These are phyloP conservation scores for Drosophila baimaii DNA, from an alignment of 1,140 invertebrate species.

Conservation along the genomic window DNA sequence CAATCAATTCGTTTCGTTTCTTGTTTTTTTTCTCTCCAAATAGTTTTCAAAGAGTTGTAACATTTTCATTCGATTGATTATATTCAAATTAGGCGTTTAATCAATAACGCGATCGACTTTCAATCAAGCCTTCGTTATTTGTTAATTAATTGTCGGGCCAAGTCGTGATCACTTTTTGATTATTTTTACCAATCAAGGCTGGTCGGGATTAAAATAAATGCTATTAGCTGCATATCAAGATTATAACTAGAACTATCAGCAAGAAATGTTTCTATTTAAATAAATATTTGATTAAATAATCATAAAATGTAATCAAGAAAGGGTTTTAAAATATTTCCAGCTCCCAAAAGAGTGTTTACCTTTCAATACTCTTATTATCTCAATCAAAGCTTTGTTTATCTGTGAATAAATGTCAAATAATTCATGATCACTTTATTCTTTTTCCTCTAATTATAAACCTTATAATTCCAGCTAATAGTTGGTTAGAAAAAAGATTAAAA, in stretches of 20 bases:
- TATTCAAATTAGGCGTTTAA: slow-evolving; percentile 21
- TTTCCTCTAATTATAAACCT: not conserved
- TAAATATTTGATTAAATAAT: not conserved
- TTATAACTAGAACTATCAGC: not conserved
- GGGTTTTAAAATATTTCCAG: too few species aligned
- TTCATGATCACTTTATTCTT: not conserved
- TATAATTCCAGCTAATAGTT: not conserved
- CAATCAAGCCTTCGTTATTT: slow-evolving; percentile 20
- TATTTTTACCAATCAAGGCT: slow-evolving; percentile 1
- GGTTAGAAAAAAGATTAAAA: not conserved
- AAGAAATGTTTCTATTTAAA: not conserved
- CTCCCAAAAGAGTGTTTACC: not conserved
- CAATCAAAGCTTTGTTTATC: not conserved
- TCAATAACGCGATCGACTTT: slow-evolving; percentile 23
- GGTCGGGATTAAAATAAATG: not conserved
- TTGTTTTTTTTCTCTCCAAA: not conserved
- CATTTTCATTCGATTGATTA: slow-evolving; percentile 7
- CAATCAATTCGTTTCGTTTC: not conserved
- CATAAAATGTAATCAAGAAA: not conserved
- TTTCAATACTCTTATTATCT: not conserved
- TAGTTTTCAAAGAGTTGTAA: slow-evolving; percentile 10
- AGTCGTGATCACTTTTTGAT: slow-evolving; percentile 8
- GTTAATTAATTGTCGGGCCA: slow-evolving; percentile 13
- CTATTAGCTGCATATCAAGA: not conserved
- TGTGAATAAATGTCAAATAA: slow-evolving; percentile 2